Conservation (phyloP, 2,888 invertebrate genomes). For the Melipona bicolor region DNA sequence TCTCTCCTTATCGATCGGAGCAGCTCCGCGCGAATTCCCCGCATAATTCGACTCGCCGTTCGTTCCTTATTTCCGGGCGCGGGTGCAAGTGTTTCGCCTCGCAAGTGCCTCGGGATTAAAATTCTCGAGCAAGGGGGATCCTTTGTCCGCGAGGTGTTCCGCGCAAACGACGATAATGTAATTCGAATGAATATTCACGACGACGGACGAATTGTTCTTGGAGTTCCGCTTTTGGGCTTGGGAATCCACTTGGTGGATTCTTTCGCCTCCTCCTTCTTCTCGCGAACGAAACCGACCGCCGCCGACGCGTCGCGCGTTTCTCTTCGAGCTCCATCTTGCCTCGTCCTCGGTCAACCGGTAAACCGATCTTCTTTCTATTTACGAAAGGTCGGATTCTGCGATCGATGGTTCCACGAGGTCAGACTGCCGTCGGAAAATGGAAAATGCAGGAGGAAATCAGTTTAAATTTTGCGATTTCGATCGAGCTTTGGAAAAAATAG, state of each 20-base stretch:
- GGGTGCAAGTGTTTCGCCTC: neutral
- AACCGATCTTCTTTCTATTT: slow-evolving; percentile 13
- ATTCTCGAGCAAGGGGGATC: slow-evolving; percentile 9
- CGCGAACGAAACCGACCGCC: neutral
- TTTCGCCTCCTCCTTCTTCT: neutral
- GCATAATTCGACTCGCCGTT: neutral
- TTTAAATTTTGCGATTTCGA: neutral
- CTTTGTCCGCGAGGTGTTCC: slow-evolving; percentile 12
- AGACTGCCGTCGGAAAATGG: neutral
- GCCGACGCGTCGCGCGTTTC: neutral
- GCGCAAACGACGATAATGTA: slow-evolving; percentile 28
- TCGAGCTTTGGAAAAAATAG: too few relatives aligned
- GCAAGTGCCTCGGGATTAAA: slow-evolving; percentile 4
- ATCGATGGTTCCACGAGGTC: neutral
- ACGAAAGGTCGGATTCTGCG: neutral
- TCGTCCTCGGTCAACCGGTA: neutral
- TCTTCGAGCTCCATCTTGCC: neutral
- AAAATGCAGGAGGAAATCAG: neutral
- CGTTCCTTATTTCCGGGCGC: neutral
- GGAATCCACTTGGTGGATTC: too few relatives aligned
- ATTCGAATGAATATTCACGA: slow-evolving; percentile 43
- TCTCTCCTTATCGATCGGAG: neutral
- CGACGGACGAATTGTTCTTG: slow-evolving; percentile 37
- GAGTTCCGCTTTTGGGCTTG: neutral
- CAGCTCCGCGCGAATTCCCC: neutral